Conservation (phyloP, 2,113 vertebrate genomes). For the Forbesichthys agassizii region DNA sequence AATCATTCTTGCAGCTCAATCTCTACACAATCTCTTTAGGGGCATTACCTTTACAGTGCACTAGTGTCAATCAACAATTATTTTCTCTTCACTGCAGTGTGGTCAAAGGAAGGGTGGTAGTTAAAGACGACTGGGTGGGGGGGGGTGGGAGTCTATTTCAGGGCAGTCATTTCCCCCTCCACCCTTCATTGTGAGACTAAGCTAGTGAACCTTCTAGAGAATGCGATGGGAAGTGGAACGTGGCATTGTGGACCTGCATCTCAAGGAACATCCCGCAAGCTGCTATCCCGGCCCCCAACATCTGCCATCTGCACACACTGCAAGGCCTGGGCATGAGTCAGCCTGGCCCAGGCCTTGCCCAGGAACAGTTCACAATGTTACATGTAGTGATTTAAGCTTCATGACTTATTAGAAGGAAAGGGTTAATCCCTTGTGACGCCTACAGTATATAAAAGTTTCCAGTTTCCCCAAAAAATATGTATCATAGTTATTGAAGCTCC, state of each 20-base stretch:
- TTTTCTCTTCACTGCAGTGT: neutral
- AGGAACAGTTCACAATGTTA: constrained; percentile 15
- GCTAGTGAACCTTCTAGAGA: constrained; percentile 62
- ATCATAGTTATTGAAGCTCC: neutral
- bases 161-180: constrained; percentile 55
- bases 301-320: constrained; percentile 30
- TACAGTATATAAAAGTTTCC: no score
- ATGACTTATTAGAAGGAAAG: neutral
- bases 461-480: constrained; percentile 3
- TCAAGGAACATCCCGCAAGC: constrained; percentile 30
- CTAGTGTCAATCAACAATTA: neutral
- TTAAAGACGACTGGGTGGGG: neutral
- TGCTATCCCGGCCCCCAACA: constrained; percentile 2
- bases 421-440: constrained; percentile 1
- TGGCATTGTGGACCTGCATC: constrained; percentile 53
- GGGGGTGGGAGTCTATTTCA: constrained; percentile 58
- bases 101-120: neutral
- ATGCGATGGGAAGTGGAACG: constrained; percentile 60
- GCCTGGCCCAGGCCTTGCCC: constrained; percentile 16
- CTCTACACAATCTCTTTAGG: neutral
- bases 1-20: no score
- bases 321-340: constrained; percentile 50
- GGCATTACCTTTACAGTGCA: neutral
- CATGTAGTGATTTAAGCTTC: no score
- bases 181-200: constrained; percentile 59